phyloP scores from a whole-genome alignment of 2,113 vertebrate genomes.

The Lynx canadensis region DNA sequence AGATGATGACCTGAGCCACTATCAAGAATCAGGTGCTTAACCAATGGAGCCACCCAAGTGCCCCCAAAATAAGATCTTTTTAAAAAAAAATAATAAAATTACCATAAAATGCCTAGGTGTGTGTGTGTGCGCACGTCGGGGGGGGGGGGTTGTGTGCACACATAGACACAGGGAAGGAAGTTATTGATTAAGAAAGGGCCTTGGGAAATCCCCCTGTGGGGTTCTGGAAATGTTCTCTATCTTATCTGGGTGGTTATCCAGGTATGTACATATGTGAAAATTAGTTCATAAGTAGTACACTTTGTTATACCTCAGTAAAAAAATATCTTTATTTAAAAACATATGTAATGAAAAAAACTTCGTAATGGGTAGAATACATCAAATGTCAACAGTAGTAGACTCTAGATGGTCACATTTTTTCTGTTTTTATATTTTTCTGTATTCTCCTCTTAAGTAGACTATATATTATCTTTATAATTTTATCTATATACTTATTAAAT shows the following conservation, averaged over 20 bases:
- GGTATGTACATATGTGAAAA: neutral
- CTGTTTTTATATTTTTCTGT: neutral
- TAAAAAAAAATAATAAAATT: neutral
- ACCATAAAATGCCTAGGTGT: neutral
- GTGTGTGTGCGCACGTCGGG: neutral
- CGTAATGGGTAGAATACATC: neutral
- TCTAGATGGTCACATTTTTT: neutral
- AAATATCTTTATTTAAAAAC: neutral
- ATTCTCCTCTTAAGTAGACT: neutral
- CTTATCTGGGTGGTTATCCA: neutral
- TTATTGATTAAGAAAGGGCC: neutral
- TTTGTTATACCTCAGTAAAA: neutral
- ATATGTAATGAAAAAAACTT: neutral
- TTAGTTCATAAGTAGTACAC: neutral
- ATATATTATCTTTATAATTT: neutral
- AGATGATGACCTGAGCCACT: too few species aligned
- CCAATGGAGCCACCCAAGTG: too few species aligned
- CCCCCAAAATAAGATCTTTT: too few species aligned
- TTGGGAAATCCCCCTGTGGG: neutral
- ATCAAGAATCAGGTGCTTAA: too few species aligned
- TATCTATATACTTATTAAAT: neutral
- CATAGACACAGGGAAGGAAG: neutral
- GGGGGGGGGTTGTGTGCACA: too few species aligned
- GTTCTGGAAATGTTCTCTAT: neutral
- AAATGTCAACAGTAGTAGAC: neutral